Conservation (phyloP, 1,140 invertebrate species). For the Hesperophylax magnus region DNA sequence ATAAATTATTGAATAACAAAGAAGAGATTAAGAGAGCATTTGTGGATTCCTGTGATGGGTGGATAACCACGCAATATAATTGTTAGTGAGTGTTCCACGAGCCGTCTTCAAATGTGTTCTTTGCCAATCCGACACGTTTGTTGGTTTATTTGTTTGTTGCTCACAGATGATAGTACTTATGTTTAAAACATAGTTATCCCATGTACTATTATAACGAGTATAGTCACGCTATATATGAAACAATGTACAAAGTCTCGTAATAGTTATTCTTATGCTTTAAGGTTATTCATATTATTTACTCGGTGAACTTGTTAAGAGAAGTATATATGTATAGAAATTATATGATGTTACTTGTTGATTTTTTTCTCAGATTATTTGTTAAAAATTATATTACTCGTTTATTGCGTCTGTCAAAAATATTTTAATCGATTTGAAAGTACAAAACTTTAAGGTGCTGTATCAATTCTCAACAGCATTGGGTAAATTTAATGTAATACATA, state of each 20-base stretch:
- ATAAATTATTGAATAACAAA: conserved; percentile 49
- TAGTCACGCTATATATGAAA: conserved; percentile 57
- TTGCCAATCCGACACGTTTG: conserved; percentile 41
- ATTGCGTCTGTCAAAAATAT: conserved; percentile 56
- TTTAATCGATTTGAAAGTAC: conserved; percentile 59
- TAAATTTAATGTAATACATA: conserved; percentile 57
- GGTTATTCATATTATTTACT: conserved; percentile 57
- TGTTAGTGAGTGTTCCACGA: conserved; percentile 51
- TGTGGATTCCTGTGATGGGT: conserved; percentile 21
- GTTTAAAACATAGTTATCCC: conserved; percentile 58
- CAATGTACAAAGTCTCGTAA: conserved; percentile 58
- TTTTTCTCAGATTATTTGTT: conserved; percentile 59
- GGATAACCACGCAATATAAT: conserved; percentile 53
- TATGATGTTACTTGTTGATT: conserved; percentile 58
- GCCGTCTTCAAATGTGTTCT: conserved; percentile 35
- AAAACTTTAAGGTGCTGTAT: conserved; percentile 58
- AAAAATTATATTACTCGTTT: conserved; percentile 59
- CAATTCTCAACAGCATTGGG: conserved; percentile 58
- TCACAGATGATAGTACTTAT: conserved; percentile 58
- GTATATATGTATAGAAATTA: conserved; percentile 52
- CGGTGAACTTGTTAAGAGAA: conserved; percentile 57
- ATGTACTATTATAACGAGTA: conserved; percentile 54
- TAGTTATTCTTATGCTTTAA: conserved; percentile 57
- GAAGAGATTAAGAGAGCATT: conserved; percentile 36
- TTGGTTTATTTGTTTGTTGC: conserved; percentile 6